Conservation (phyloP, 2,797 vertebrate species). For the Chanos chanos region DNA sequence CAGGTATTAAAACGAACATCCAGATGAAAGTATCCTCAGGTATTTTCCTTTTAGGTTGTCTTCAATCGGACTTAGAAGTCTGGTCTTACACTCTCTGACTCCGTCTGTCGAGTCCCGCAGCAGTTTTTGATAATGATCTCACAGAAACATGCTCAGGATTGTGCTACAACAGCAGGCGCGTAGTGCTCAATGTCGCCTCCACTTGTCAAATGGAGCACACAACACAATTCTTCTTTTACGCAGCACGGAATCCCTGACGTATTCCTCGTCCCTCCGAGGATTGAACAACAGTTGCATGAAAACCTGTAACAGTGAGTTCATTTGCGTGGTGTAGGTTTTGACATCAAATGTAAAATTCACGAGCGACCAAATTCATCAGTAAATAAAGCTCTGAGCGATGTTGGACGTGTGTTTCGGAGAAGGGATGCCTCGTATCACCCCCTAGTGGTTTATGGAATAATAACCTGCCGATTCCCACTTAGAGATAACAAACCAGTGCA, state of each 20-base stretch:
- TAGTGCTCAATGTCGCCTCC: slow-evolving; percentile 64
- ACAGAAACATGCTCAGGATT: slow-evolving; percentile 62
- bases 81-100: slow-evolving; percentile 41
- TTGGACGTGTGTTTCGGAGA: no score
- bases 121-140: slow-evolving; percentile 75
- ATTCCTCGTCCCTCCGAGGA: slow-evolving; percentile 34
- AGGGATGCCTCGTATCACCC: no score
- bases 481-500: no score
- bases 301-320: no score
- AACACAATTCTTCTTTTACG: slow-evolving; percentile 29
- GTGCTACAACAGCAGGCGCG: slow-evolving; percentile 37
- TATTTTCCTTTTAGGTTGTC: slow-evolving; percentile 28
- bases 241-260: slow-evolving; percentile 21
- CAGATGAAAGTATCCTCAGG: neutral
- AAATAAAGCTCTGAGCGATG: no score
- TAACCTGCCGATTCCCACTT: no score
- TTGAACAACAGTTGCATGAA: neutral
- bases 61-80: slow-evolving; percentile 35
- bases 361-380: no score
- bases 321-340: no score
- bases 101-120: slow-evolving; percentile 71
- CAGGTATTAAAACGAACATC: slow-evolving; percentile 9
- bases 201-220: slow-evolving; percentile 55
- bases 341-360: no score
- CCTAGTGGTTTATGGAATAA: no score